Evolutionary conservation across 2,888 invertebrate species (phyloP), one percentile per base, ranked within the genome.

Genomic region (Protodeltote pygarga): DNA sequence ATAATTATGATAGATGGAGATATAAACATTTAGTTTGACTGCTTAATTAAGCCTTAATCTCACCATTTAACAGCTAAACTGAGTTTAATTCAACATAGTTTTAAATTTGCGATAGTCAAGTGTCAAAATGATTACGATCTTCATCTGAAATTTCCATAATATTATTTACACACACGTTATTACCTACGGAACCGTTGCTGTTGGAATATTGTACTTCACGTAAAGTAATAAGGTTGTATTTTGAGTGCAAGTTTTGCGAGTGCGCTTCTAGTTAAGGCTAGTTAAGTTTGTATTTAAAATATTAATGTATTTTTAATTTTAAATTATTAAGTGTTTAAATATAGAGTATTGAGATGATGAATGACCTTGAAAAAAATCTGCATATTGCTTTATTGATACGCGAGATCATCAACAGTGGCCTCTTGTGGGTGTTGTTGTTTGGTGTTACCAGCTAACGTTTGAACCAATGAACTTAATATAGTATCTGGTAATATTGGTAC

Each of bases 71-170:
- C 13, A 37, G 29, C 28, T 11, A 35, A 28, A 3, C 45, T 24
- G 8, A 21, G 20, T 38, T n/a, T 25, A 21, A 32, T 11, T 33
- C 10, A 39, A 45, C 47, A 27, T 44, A 21, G 39, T 45, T n/a
- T 44, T 34, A 23, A 51, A 39, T 9, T 44, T 58, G 15, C 37
- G 33, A 45, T 57, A 62, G 24, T 28, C 19, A 41, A 28, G 20
- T 53, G 54, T 49, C 51, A 55, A 46, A 55, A 44, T 25, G 63
- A 63, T 63, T 20, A 37, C 14, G 28, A 60, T 63, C 60, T 50
- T 41, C 17, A 50, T 39, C 48, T 13, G 6, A 13, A 25, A 11
- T 25, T 25, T 8, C n/a, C n/a, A n/a, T n/a, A n/a, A n/a, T n/a
- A n/a, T n/a, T n/a, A n/a, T n/a, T n/a, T n/a, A n/a, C n/a, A n/a